Evolutionary conservation across 2,797 vertebrate genomes (phyloP).

Genomic region (Rallus crepitans): DNA sequence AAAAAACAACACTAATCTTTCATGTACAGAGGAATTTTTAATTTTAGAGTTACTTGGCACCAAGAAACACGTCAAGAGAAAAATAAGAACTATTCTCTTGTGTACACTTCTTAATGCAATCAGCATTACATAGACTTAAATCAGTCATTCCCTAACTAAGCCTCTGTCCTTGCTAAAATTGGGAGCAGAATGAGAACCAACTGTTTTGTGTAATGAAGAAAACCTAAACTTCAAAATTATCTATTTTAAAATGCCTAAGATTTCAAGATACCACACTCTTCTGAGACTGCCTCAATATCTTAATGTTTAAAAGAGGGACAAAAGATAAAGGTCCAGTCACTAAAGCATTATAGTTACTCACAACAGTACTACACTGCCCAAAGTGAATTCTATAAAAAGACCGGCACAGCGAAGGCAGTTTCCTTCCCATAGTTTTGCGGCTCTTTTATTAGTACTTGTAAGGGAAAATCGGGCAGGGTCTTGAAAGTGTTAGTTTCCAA

Average conservation of each 20-base stretch:
- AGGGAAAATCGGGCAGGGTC: background rate
- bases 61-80: background rate
- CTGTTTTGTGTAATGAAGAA: background rate
- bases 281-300: background rate
- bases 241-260: background rate
- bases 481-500: background rate
- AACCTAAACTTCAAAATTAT: background rate
- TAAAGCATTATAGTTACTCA: background rate
- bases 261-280: background rate
- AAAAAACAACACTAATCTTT: background rate
- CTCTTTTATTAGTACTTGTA: constrained; percentile 5
- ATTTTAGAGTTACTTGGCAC: background rate
- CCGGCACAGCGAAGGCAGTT: background rate
- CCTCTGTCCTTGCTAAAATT: background rate
- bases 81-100: background rate
- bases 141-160: background rate
- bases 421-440: background rate
- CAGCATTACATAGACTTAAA: background rate
- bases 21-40: background rate
- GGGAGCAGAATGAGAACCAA: background rate
- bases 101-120: background rate
- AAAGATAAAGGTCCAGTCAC: background rate
- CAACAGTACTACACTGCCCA: background rate
- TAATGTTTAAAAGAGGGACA: background rate
- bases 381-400: background rate